Evolutionary conservation across 2,113 vertebrate species (phyloP).

Genomic region (Bothrops jararaca): DNA sequence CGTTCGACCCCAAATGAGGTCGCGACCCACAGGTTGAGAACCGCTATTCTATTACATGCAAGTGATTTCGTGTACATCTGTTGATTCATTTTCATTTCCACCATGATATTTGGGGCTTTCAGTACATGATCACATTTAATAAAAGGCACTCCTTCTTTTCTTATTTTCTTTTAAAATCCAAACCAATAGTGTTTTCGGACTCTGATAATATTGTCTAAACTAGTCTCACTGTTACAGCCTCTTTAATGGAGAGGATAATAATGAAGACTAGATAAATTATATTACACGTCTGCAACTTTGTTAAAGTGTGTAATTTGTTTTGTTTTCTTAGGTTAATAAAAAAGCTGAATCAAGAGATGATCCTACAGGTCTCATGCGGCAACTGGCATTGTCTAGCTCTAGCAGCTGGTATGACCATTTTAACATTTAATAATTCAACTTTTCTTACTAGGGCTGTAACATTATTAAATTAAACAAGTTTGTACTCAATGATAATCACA

Average conservation of each 20-base stretch:
- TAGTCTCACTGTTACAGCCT: background rate
- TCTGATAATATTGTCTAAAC: background rate
- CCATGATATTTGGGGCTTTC: background rate
- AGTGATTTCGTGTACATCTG: background rate
- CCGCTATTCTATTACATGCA: background rate
- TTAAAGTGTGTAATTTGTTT: background rate
- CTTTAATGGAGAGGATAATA: background rate
- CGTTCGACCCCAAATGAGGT: too few species aligned
- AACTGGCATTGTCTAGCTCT: conserved; percentile 96
- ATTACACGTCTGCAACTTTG: background rate
- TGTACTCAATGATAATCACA: background rate
- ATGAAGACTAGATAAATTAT: background rate
- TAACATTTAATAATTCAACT: background rate
- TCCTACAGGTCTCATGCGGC: conserved; percentile 95
- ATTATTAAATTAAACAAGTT: background rate
- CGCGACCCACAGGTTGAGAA: too few species aligned
- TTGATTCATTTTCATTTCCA: background rate
- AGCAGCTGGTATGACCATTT: conserved; percentile 82
- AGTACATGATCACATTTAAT: background rate
- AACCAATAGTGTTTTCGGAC: background rate
- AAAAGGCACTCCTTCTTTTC: background rate
- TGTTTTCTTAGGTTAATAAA: conserved; percentile 83
- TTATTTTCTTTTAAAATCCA: background rate
- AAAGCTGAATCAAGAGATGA: conserved; percentile 87
- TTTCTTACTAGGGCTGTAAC: conserved; percentile 9